phyloP scores from a whole-genome alignment of 2,113 vertebrate genomes.

The Tauraco erythrolophus region DNA sequence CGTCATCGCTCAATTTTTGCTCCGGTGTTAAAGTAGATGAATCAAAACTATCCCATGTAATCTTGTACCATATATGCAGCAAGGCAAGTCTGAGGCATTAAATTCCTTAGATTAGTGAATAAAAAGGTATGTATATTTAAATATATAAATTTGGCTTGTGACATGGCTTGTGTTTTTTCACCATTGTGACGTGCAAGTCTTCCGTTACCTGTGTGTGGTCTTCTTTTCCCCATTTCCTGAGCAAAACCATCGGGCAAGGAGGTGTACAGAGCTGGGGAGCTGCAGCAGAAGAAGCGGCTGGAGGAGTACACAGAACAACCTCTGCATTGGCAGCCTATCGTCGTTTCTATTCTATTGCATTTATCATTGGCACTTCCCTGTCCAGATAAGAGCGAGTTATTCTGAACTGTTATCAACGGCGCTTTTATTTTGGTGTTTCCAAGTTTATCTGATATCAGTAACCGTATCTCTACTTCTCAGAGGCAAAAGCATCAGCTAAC shows the following conservation, averaged over 20 bases:
- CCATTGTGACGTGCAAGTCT: not conserved
- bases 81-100: not conserved
- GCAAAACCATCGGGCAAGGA: accelerated
- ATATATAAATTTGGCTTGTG: not conserved
- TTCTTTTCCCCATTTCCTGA: not conserved
- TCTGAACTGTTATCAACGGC: not conserved
- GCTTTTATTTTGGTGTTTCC: not conserved
- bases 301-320: not conserved
- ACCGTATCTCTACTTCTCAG: not conserved
- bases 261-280: accelerated
- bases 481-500: not conserved
- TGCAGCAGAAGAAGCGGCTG: not conserved
- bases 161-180: not conserved
- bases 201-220: not conserved
- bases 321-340: accelerated
- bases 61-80: not conserved
- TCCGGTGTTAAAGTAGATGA: not conserved
- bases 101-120: not conserved
- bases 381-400: not conserved
- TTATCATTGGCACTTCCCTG: not conserved
- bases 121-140: not conserved
- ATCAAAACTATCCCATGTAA: not conserved
- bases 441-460: not conserved
- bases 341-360: not conserved
- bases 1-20: not conserved